Base-by-base conservation (phyloP, 2,113 vertebrate genomes). In the Neodon shergylaensis region DNA sequence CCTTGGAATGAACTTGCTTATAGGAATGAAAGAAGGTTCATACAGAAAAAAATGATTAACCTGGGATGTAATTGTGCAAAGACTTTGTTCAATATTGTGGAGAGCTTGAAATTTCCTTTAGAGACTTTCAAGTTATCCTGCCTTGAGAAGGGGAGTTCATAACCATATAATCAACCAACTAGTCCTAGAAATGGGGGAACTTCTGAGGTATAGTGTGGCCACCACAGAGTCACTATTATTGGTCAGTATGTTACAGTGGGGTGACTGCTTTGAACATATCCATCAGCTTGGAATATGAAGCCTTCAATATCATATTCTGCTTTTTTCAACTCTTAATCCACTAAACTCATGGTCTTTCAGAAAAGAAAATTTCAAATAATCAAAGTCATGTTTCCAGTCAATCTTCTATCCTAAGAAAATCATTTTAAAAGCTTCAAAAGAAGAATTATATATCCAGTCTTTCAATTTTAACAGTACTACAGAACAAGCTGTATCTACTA, bases 141-240 rank as follows among this genome's bases (percentile, higher is more conserved):
- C 12, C 17, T 86, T 22, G 14, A 82, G 47, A 90, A 49, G 72
- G 8, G 3, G 7, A 76, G 7, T 4, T 44, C 36, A 26, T 36
- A 3, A 33, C 74, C 49, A 63, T 21, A 54, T 1, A 4, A 24
- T 14, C 14, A 4, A 39, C n/a, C 17, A 52, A n/a, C 1, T 5
- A 47, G 13, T 52, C 70, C 8, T 42, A 76, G 42, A 4, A 83
- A n/a, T 26, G 42, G 36, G 26, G 13, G 1, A 58, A 5, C 10
- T 0, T 7, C 12, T 70, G 19, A n/a, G 9, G n/a, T 47, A 1
- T 24, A 12, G 2, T 42, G 3, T 14, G 1, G 61, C 26, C n/a
- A 61, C n/a, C 31, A 49, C 2, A 5, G 19, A 84, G 28, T 8
- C 36, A 65, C 2, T 1, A 88, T 88, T 88, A 10, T 36, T 68